Evolutionary conservation across 2,888 invertebrate genomes (phyloP), one percentile per base, ranked within the genome.

Genomic region (Oligia fasciuncula): DNA sequence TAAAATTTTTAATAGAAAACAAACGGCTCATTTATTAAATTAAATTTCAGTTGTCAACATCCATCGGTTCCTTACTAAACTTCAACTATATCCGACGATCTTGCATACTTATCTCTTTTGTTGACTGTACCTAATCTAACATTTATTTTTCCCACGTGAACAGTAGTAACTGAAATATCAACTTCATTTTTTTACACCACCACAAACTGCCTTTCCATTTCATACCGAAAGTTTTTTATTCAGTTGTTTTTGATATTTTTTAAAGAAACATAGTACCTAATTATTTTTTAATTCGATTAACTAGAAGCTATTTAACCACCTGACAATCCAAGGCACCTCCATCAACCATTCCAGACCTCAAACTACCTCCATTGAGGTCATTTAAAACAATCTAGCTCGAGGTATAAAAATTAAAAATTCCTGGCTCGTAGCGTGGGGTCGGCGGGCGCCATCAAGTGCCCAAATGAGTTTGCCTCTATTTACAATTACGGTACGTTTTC

Each of bases 401-500:
- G 80, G 79, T 87, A 89, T 89, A 91, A 92, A 93, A 93, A 94
- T 94, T 93, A 93, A 93, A 94, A 93, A 94, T 94, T 94, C 93
- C 86, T 68, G 77, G 72, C 88, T 89, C 93, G 92, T 91, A 88
- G 73, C 79, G 71, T 79, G 83, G 83, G 85, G 89, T 80, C 73
- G 88, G 79, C 89, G 88, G 85, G 87, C 83, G 86, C 89, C 93
- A 91, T 92, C 93, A 92, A 93, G 93, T 92, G 92, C 86, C 91
- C 92, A 93, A 94, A 94, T 93, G 94, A 94, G 93, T 93, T 94
- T 92, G 91, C 92, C 91, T 90, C 87, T 92, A 91, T 94, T 94
- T 93, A 93, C 93, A 93, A 94, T 94, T 93, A 94, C 87, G 89
- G 88, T 84, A 85, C 80, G 81, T 80, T 88, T 86, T 86, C 88